These are phyloP conservation scores for Geophilus truncorum DNA, from an alignment of 2,888 invertebrate species.

Conservation along the genomic window DNA sequence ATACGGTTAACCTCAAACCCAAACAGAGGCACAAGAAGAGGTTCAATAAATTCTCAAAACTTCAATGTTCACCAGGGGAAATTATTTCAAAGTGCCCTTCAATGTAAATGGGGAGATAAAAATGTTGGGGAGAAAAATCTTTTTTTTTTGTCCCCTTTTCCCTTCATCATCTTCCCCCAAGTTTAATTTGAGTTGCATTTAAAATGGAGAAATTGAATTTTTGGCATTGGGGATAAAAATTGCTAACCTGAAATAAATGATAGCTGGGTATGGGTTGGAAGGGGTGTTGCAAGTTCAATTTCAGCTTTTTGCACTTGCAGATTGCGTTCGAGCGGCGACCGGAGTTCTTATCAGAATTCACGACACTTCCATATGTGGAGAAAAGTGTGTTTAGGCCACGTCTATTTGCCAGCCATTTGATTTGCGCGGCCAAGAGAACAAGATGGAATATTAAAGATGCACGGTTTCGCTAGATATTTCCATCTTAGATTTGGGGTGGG, in stretches of 20 bases:
- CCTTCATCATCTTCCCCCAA: no score
- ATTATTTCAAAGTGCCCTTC: background rate
- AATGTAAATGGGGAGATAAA: background rate
- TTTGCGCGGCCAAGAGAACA: background rate
- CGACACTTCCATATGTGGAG: background rate
- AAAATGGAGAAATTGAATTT: background rate
- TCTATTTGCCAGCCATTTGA: background rate
- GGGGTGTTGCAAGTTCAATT: background rate
- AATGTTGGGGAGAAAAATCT: background rate
- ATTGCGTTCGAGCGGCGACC: background rate
- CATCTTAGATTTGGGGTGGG: no score
- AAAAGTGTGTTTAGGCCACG: background rate
- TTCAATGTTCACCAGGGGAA: background rate
- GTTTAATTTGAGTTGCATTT: background rate
- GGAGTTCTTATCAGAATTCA: background rate
- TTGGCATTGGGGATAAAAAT: background rate
- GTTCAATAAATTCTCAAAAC: constrained; percentile 1
- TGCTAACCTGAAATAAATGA: background rate
- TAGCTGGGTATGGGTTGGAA: background rate
- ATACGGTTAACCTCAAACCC: constrained; percentile 15
- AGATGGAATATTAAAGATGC: constrained; percentile 13
- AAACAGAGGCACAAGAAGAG: background rate
- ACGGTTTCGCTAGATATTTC: no score
- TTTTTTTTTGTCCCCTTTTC: background rate
- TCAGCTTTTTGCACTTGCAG: background rate